Conservation (phyloP, 2,113 vertebrate genomes). For the Arizona elegans region DNA sequence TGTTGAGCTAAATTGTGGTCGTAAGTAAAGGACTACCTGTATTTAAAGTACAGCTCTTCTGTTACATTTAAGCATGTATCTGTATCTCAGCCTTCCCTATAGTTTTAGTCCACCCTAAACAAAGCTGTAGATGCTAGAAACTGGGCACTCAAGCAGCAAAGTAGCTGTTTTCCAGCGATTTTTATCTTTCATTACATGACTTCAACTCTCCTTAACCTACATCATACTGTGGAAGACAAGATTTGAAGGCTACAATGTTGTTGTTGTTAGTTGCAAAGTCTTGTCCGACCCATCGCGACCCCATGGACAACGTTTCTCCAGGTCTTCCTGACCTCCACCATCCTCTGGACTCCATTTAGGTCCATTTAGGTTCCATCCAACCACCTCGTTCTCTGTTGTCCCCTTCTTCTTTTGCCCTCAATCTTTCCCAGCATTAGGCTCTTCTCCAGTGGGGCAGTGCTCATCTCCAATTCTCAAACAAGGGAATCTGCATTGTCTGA, state of each 20-base stretch:
- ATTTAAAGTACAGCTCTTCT: no score
- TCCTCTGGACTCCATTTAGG: no score
- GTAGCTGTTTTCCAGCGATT: background rate
- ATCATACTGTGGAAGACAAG: background rate
- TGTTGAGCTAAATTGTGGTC: no score
- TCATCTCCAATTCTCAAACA: background rate
- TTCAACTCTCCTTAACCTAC: background rate
- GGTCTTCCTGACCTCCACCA: no score
- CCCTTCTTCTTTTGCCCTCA: no score
- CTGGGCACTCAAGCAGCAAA: background rate
- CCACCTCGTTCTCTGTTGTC: no score
- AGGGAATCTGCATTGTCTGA: background rate
- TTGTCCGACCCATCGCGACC: no score
- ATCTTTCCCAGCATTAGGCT: no score
- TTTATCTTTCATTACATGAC: background rate
- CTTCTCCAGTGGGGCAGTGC: background rate
- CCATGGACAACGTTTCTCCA: no score
- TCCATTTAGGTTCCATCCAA: no score
- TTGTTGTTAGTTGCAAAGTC: no score
- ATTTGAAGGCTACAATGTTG: background rate
- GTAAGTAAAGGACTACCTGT: no score
- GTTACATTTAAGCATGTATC: background rate
- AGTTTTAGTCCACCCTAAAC: background rate
- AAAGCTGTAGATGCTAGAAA: background rate
- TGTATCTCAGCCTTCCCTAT: background rate